Evolutionary conservation across 2,888 invertebrate species (phyloP), one percentile per base, ranked within the genome.

Genomic region (Drosophila histrio): DNA sequence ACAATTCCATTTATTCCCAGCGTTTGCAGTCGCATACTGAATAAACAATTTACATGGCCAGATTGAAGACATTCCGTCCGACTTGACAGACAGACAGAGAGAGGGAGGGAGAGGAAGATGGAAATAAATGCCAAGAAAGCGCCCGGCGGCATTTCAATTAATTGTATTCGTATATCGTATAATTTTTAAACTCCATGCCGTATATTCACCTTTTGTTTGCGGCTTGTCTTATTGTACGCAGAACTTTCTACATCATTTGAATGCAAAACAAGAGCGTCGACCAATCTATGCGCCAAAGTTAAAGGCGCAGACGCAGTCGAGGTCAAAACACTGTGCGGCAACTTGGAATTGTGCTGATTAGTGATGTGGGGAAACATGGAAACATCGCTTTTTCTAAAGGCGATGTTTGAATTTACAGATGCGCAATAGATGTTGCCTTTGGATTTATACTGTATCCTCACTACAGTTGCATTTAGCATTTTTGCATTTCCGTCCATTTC

Each of bases 161-260:
- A 68, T 72, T 50, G 54, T 53, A 28, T 65, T 58, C 38, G 50
- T 39, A 54, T 41, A n/a, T 54, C 26, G 49, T 30, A 50, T 63
- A 52, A 46, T 53, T 54, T 66, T 58, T 13, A 53, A 50, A 30
- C 26, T 47, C 17, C 41, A 44, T 26, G 26, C 36, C 34, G 53
- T 47, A 21, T 38, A 26, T 41, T 59, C 65, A 56, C 44, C 44
- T 52, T 46, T 64, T 43, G 26, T 28, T 73, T 34, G 19, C 49
- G 26, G 3, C 11, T 32, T 60, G 30, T 43, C 39, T 30, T 36
- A 28, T 26, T 56, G 53, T 15, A 28, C 26, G 52, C 58, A 81
- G 81, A 81, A 85, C 87, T 82, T 82, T 87, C 87, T 82, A 84
- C 85, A 78, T 84, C 68, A 87, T 82, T 82, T 82, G 78, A 81